Base-by-base conservation (phyloP, 1,140 invertebrate species). In the Notospermus geniculatus region DNA sequence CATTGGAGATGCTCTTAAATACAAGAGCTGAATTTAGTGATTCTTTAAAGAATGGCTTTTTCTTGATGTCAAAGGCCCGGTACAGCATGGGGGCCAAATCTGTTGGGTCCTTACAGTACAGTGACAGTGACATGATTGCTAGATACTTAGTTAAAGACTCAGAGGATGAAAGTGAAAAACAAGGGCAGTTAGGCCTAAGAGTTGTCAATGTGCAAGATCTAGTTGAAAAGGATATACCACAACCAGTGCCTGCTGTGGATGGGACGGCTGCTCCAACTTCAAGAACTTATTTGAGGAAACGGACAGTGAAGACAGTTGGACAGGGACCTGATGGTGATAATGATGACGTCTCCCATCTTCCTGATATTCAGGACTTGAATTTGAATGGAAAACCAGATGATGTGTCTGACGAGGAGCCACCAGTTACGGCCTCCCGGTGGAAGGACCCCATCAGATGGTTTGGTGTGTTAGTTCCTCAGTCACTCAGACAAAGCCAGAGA, bases 401-500 rank as follows among this genome's bases (percentile, higher is more conserved):
- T 1, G 50, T 13, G 1, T 1, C 50, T 53, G 50, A 53, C 15
- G 23, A 53, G 23, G 22, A 23, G 23, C 15, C 23, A n/a, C n/a
- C n/a, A n/a, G n/a, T 53, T 53, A 17, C 23, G 50, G 23, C 19
- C 11, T n/a, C 22, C 15, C 23, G 50, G 15, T 53, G 50, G 50
- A 60, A 60, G 23, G 71, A 75, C 54, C 73, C 73, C 15, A 36
- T 75, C 2, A 71, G 67, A 43, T 75, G 73, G 73, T 75, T 75
- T 73, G 73, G 73, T 11, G 69, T 75, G 22, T 57, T 75, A 19
- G 73, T 74, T n/a, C 73, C 73, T 15, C 73, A 74, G 57, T 57
- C 52, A 54, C 54, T 75, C 41, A 41, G 71, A 41, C 64, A 72
- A n/a, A 69, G 70, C 53, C 73, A 75, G 54, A 45, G 22, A 0